Base-by-base conservation (phyloP, 92 coral and sea anemone genomes). In the Chrysogorgia sp. region DNA sequence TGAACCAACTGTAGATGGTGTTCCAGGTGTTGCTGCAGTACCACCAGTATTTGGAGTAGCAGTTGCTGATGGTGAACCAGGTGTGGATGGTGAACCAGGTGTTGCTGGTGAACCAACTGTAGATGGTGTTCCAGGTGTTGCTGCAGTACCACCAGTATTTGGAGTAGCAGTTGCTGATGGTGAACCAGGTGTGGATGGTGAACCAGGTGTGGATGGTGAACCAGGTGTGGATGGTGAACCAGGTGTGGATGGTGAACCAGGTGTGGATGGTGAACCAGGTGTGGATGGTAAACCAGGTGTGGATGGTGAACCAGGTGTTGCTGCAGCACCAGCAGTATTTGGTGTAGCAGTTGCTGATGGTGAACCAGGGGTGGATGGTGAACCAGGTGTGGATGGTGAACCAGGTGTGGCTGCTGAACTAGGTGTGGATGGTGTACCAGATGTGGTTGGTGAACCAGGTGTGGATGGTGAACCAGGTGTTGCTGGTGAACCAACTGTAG, bases 201-300 rank as follows among this genome's bases (percentile, higher is more conserved):
- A 7, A 25, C 65, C 33, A 8, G 65, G 14, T 8, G 65, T 33
- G 7, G 32, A 7, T 59, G 65, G 65, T 9, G 12, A 24, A 49
- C 43, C 76, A 25, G 60, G 76, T 20, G 53, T 47, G 2, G 53
- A 15, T 47, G 53, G 53, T 47, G 53, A 2, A 47, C 17, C 15
- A 47, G 53, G 53, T 6, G 60, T 28, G 7, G 40, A 59, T 25
- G 61, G 20, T 3, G 57, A n/a, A 41, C 57, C 74, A 67, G 57
- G 12, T 26, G 74, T 31, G 7, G 0, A 5, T 29, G 57, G 30
- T 20, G 56, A 7, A 41, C 20, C 56, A 21, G 74, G 56, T 7
- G 57, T 26, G 2, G 56, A 0, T 2, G 58, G 58, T 20, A 32
- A 7, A 41, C 20, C 56, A 21, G 74, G 56, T 7, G 57, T 26